Conservation (phyloP, 2,797 vertebrate species). For the Podarcis siculus region DNA sequence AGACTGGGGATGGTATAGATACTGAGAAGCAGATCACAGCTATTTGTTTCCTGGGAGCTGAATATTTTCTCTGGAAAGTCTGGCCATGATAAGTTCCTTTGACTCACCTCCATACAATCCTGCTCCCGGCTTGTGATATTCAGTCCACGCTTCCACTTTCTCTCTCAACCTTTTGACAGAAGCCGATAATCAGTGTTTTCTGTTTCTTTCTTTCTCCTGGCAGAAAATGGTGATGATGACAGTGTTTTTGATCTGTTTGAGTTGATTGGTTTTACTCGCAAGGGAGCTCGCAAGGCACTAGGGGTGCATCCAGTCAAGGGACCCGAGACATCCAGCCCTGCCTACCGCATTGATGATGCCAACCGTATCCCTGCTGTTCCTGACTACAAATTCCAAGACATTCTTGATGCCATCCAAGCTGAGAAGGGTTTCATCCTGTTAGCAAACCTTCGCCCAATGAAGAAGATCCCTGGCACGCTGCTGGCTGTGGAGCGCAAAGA, state of each 20-base stretch:
- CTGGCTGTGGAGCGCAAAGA: slow-evolving; percentile 90
- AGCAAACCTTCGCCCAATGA: slow-evolving; percentile 91
- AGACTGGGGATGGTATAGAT: not conserved
- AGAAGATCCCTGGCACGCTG: slow-evolving; percentile 88
- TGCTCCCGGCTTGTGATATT: too few species aligned
- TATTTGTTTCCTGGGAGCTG: not conserved
- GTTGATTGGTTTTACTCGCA: slow-evolving; percentile 81
- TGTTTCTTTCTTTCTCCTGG: not conserved
- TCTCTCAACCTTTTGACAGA: slow-evolving; percentile 63
- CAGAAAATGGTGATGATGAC: slow-evolving; percentile 88
- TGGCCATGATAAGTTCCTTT: not conserved
- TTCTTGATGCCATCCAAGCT: slow-evolving; percentile 90
- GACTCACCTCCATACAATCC: not conserved
- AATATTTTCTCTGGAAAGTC: not conserved
- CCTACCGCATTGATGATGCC: slow-evolving; percentile 92
- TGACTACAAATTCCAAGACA: slow-evolving; percentile 90
- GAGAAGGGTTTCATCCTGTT: slow-evolving; percentile 95
- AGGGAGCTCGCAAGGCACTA: slow-evolving; percentile 81
- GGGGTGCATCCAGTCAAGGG: slow-evolving; percentile 93
- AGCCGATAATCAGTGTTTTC: slow-evolving; percentile 72
- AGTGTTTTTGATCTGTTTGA: slow-evolving; percentile 95
- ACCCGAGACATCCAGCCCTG: slow-evolving; percentile 89
- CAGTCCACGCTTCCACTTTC: not conserved
- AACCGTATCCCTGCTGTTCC: slow-evolving; percentile 90
- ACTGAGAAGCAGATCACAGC: not conserved